Conservation (phyloP, 2,797 vertebrate species). For the Chelmon rostratus region DNA sequence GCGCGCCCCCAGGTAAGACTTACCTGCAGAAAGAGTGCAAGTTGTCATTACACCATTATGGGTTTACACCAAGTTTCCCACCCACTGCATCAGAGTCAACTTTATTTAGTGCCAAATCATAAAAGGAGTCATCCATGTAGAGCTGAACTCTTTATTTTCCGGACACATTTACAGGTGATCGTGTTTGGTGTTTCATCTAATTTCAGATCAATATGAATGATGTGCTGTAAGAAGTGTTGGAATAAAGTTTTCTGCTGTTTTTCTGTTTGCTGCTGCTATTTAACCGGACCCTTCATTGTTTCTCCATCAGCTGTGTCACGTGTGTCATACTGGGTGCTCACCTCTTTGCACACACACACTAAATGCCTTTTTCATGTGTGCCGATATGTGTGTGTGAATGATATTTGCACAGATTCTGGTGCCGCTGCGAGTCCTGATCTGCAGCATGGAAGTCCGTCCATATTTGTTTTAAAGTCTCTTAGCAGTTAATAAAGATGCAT, state of each 20-base stretch:
- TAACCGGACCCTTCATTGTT: too few species aligned
- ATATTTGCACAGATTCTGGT: slow-evolving; percentile 69
- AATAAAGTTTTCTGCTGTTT: too few species aligned
- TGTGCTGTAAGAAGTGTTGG: neutral
- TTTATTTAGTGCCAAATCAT: too few species aligned
- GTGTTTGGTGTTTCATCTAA: too few species aligned
- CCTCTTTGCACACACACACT: slow-evolving; percentile 60
- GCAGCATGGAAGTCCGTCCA: slow-evolving; percentile 75
- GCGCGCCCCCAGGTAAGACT: slow-evolving; percentile 77
- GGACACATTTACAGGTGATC: too few species aligned
- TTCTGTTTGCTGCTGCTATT: too few species aligned
- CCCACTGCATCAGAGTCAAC: slow-evolving; percentile 35
- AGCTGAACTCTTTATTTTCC: too few species aligned
- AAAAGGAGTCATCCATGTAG: too few species aligned
- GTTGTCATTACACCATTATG: slow-evolving; percentile 79
- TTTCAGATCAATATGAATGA: neutral
- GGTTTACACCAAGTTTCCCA: slow-evolving; percentile 75
- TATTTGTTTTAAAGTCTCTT: slow-evolving; percentile 93
- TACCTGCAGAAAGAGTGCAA: slow-evolving; percentile 74
- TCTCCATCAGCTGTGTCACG: slow-evolving; percentile 22
- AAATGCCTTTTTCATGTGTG: slow-evolving; percentile 49
- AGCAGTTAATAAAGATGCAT: slow-evolving; percentile 93
- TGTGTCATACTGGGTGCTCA: slow-evolving; percentile 28
- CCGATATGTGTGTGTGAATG: slow-evolving; percentile 57
- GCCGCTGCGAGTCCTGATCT: slow-evolving; percentile 51